These are phyloP conservation scores for Cyprichromis sp. DNA, from an alignment of 2,113 vertebrate genomes.

Conservation along the genomic window DNA sequence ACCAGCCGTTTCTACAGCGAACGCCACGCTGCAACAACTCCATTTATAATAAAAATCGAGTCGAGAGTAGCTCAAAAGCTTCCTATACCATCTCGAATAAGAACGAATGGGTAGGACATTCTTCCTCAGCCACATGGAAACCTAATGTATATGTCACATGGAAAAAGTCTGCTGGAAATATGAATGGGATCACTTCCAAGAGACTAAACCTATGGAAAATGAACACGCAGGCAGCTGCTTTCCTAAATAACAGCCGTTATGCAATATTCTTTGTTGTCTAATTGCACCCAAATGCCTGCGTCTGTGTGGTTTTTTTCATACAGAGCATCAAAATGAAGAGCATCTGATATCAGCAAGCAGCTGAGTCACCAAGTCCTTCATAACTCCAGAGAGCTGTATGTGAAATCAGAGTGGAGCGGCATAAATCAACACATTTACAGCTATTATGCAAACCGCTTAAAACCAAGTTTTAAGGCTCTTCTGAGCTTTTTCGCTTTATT, in stretches of 20 bases:
- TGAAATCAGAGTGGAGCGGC: background rate
- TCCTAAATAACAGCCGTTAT: background rate
- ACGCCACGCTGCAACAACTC: background rate
- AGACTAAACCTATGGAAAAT: background rate
- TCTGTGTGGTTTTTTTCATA: background rate
- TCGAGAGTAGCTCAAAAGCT: background rate
- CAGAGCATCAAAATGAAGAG: background rate
- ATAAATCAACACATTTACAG: background rate
- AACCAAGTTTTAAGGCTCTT: background rate
- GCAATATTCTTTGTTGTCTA: background rate
- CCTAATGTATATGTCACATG: slow-evolving; percentile 1
- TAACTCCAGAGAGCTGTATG: background rate
- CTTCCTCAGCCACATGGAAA: background rate
- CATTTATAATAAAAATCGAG: background rate
- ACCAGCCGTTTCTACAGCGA: background rate
- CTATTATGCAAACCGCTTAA: background rate
- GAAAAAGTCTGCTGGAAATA: background rate
- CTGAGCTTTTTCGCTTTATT: background rate
- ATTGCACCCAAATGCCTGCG: background rate
- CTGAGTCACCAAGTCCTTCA: slow-evolving; percentile 19
- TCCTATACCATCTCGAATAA: background rate
- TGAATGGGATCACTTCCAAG: background rate
- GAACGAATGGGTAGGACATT: background rate
- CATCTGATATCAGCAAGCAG: background rate
- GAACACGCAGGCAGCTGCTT: background rate